Percentiles rank a stretch among this genome's conserved stretches.
Conservation (phyloP, 2,113 vertebrate species). For the Prolemur simus region DNA sequence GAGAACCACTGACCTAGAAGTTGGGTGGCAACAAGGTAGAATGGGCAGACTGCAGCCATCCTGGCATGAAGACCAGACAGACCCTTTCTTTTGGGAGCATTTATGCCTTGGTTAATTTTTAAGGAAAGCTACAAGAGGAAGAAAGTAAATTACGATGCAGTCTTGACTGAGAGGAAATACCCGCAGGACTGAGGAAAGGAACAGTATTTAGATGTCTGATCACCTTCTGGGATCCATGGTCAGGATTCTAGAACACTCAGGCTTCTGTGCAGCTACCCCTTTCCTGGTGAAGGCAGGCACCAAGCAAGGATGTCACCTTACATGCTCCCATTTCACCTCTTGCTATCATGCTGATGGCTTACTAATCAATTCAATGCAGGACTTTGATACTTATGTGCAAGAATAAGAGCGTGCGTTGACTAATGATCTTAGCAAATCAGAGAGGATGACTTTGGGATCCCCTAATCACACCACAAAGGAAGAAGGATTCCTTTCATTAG, state of each 20-base stretch:
- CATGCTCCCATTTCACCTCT: neutral
- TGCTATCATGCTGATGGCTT: neutral
- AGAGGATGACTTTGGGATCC: neutral
- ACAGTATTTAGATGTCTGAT: neutral
- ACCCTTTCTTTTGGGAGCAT: neutral
- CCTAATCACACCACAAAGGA: neutral
- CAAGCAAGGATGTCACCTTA: neutral
- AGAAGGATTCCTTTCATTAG: neutral
- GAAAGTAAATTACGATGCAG: neutral
- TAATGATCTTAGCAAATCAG: conserved; percentile 19
- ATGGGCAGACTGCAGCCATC: neutral
- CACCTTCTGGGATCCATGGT: neutral
- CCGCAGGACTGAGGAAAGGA: neutral
- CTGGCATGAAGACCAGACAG: neutral
- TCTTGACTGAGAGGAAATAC: neutral
- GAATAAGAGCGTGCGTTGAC: neutral
- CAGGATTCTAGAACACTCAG: neutral
- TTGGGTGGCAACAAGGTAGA: neutral
- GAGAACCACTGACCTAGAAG: neutral
- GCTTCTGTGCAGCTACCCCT: neutral
- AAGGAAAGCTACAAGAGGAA: neutral
- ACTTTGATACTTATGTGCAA: neutral
- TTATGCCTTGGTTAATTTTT: neutral
- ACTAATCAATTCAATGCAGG: conserved; percentile 38
- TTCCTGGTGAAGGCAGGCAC: neutral